phyloP scores from a whole-genome alignment of 2,113 vertebrate genomes.

The Sterrhoptilus dennistouni region DNA sequence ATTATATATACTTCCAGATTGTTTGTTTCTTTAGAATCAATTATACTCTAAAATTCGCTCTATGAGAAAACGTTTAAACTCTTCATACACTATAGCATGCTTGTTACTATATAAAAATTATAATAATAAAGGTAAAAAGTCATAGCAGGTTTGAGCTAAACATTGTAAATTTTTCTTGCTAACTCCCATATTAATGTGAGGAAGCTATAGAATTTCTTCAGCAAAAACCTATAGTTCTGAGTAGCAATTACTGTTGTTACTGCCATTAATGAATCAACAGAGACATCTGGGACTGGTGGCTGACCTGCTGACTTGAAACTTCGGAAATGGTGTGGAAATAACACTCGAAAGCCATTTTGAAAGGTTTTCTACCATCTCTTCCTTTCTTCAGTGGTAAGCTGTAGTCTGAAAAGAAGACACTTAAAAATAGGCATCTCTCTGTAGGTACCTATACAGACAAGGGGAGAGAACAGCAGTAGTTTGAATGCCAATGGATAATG shows the following conservation, averaged over 20 bases:
- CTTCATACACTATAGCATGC: not conserved
- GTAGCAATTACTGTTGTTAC: conserved; percentile 8
- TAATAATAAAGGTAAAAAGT: conserved; percentile 44
- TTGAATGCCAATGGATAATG: not conserved
- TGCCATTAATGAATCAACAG: not conserved
- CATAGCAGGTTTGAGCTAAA: conserved; percentile 5
- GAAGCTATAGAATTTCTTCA: conserved; percentile 3
- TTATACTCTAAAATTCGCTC: conserved; percentile 54
- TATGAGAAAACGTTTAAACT: conserved; percentile 47
- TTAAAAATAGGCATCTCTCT: not conserved
- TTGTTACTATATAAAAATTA: conserved; percentile 19
- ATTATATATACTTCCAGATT: conserved; percentile 49
- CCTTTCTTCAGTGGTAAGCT: not conserved
- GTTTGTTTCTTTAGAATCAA: conserved; percentile 68
- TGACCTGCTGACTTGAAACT: conserved; percentile 16
- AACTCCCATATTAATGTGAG: not conserved
- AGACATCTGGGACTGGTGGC: not conserved
- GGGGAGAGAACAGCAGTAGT: not conserved
- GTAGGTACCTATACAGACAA: not conserved
- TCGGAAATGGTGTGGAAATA: conserved; percentile 2
- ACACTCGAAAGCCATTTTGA: not conserved
- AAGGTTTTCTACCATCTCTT: not conserved
- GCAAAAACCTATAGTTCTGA: not conserved
- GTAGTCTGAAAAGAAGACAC: not conserved
- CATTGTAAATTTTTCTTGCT: not conserved